phyloP scores from a whole-genome alignment of 2,797 vertebrate genomes.

The Crenuchus spilurus region DNA sequence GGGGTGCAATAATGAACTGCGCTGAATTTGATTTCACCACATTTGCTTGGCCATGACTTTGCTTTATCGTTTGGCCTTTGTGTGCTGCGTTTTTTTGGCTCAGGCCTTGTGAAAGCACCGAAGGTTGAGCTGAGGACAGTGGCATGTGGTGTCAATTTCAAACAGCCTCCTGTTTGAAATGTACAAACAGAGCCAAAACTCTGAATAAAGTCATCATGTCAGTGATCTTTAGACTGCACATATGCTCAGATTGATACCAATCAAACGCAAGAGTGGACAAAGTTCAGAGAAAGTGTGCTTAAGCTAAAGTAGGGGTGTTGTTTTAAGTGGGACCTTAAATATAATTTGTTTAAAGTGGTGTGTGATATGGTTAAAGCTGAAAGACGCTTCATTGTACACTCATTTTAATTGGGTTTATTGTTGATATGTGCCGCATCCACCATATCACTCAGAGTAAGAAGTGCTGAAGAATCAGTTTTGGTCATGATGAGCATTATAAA shows the following conservation, averaged over 20 bases:
- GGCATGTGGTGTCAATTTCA: constrained; percentile 8
- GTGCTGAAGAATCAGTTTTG: no score
- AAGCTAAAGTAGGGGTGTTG: no score
- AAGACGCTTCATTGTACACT: no score
- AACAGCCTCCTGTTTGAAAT: background rate
- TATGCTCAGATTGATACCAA: constrained; percentile 17
- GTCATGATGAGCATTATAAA: no score
- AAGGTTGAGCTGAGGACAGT: constrained; percentile 46
- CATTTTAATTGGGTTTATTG: no score
- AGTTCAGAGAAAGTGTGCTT: no score
- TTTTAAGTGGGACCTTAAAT: no score
- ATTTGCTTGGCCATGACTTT: constrained; percentile 53
- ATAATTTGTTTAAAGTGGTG: no score
- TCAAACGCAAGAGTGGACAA: no score
- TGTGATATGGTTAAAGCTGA: no score
- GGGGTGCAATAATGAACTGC: constrained; percentile 48
- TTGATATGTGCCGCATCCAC: no score
- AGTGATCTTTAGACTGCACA: constrained; percentile 18
- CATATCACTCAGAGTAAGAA: no score
- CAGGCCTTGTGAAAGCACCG: background rate
- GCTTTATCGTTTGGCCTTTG: constrained; percentile 40
- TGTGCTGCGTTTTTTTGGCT: constrained; percentile 1
- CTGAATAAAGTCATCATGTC: constrained; percentile 6
- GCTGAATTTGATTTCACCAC: constrained; percentile 67
- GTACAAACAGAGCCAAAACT: background rate